Conservation (phyloP, 2,113 vertebrate genomes). For the Protomyctophum bolini region DNA sequence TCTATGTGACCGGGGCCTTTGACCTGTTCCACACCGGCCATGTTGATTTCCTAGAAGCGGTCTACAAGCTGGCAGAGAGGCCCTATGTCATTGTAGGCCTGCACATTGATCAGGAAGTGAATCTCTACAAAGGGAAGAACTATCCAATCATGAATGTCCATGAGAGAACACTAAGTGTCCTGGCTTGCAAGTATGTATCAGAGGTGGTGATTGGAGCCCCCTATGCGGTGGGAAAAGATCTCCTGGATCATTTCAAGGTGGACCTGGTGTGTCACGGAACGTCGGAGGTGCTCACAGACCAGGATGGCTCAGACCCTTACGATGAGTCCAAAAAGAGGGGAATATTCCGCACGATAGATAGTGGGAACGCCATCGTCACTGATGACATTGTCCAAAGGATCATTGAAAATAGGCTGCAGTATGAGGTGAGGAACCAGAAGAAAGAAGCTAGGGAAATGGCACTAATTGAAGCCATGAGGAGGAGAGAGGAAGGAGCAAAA, state of each 20-base stretch:
- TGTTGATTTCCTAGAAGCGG: slow-evolving; percentile 91
- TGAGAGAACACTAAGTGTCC: slow-evolving; percentile 92
- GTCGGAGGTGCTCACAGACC: slow-evolving; percentile 91
- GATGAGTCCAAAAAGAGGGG: background rate
- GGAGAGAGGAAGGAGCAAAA: no score
- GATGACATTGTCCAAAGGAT: no score
- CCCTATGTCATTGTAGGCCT: slow-evolving; percentile 92
- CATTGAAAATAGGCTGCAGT: no score
- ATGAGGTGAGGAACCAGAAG: no score
- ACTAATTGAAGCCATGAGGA: no score
- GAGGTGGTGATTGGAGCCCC: slow-evolving; percentile 98
- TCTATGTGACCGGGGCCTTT: slow-evolving; percentile 96
- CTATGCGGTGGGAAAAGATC: slow-evolving; percentile 88
- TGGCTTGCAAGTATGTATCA: slow-evolving; percentile 97
- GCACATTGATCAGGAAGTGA: slow-evolving; percentile 98
- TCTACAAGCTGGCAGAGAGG: slow-evolving; percentile 82
- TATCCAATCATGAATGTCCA: slow-evolving; percentile 99
- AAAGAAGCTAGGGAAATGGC: no score
- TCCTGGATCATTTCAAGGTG: slow-evolving; percentile 96
- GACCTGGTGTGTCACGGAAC: slow-evolving; percentile 94
- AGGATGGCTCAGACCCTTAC: slow-evolving; percentile 89
- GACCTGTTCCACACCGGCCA: slow-evolving; percentile 97
- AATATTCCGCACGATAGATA: no score
- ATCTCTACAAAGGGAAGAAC: slow-evolving; percentile 98
- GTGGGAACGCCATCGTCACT: no score